A percentile compares a stretch with the other conserved stretches of the same genome.
Conservation (phyloP, 2,797 vertebrate species). For the Characodon lateralis region DNA sequence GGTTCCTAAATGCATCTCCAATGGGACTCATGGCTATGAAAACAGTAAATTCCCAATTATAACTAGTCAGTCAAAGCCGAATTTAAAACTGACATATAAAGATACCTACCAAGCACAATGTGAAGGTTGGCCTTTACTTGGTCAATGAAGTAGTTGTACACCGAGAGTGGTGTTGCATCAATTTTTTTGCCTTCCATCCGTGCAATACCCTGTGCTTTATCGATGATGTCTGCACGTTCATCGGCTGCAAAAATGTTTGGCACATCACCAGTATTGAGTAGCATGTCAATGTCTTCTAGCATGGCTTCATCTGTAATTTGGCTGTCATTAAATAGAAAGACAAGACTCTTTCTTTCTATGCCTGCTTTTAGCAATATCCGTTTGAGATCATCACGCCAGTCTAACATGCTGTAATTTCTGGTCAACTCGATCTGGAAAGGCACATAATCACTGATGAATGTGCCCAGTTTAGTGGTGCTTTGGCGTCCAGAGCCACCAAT, state of each 20-base stretch:
- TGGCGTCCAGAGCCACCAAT: constrained; percentile 91
- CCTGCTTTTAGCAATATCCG: constrained; percentile 89
- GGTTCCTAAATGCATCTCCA: constrained; percentile 91
- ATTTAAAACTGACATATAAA: rapidly evolving
- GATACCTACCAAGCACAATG: constrained; percentile 87
- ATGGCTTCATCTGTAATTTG: constrained; percentile 93
- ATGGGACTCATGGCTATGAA: constrained; percentile 92
- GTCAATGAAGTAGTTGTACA: constrained; percentile 93
- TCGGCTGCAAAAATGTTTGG: constrained; percentile 92
- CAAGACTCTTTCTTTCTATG: constrained; percentile 79
- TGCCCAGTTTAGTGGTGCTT: constrained; percentile 87
- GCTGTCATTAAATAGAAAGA: constrained; percentile 90
- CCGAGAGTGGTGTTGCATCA: constrained; percentile 87
- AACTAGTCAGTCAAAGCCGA: not conserved
- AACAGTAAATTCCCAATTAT: constrained; percentile 13
- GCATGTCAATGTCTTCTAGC: constrained; percentile 92
- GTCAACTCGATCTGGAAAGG: constrained; percentile 93
- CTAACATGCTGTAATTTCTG: constrained; percentile 83
- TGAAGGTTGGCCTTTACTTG: constrained; percentile 92
- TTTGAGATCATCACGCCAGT: constrained; percentile 93
- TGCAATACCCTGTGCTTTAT: constrained; percentile 88
- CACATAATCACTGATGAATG: constrained; percentile 88
- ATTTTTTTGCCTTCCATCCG: constrained; percentile 85
- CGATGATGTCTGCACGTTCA: constrained; percentile 90
- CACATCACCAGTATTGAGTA: constrained; percentile 92